phyloP scores from a whole-genome alignment of 2,888 invertebrate genomes.

The Norana najaformis region DNA sequence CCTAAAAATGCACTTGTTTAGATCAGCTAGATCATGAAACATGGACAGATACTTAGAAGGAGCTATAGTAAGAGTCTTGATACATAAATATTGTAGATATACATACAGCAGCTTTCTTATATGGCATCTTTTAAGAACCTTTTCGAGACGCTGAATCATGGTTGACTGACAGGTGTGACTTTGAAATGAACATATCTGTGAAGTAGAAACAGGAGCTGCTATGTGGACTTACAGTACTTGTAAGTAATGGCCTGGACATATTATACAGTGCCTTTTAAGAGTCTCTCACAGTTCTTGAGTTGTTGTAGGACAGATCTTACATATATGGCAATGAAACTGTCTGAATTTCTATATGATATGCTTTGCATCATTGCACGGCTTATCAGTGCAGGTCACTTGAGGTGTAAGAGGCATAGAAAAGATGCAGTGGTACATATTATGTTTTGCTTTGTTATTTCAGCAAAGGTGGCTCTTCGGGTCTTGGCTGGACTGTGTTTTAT shows the following conservation, averaged over 20 bases:
- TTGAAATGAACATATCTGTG: neutral
- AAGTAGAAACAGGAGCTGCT: neutral
- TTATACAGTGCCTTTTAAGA: neutral
- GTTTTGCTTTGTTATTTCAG: neutral
- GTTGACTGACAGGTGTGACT: neutral
- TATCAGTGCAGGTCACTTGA: neutral
- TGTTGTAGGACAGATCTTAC: no score
- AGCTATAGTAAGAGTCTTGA: no score
- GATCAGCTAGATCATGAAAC: no score
- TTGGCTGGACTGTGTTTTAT: slow-evolving; percentile 53
- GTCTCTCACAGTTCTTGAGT: neutral
- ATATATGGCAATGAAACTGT: neutral
- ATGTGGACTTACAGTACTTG: neutral
- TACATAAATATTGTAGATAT: no score
- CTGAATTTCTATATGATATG: neutral
- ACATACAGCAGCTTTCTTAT: no score
- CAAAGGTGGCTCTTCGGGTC: neutral
- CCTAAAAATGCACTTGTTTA: no score
- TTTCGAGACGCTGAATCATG: no score
- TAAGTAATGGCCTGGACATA: no score
- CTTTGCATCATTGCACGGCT: neutral
- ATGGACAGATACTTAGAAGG: no score
- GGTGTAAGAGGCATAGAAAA: neutral
- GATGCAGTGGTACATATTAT: neutral
- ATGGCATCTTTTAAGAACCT: no score